A percentile compares a stretch with the other conserved stretches of the same genome.
Evolutionary conservation across 2,113 vertebrate species (phyloP).

Genomic region (Eulemur macaco): DNA sequence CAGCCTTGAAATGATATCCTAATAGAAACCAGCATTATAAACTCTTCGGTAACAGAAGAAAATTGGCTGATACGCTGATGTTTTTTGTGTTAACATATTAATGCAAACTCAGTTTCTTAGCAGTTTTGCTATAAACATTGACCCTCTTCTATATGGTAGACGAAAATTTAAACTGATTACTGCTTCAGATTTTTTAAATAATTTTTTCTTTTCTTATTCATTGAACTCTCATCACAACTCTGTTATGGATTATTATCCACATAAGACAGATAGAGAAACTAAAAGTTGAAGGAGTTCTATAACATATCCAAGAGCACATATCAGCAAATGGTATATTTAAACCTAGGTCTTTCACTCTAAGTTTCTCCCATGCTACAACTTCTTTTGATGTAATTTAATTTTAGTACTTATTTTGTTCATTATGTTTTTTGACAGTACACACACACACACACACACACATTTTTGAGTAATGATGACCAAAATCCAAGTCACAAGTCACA

Average conservation of each 20-base stretch:
- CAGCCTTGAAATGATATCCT: conserved; percentile 48
- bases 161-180: conserved; percentile 39
- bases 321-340: not conserved
- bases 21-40: conserved; percentile 53
- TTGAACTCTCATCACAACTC: not conserved
- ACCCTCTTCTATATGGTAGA: not conserved
- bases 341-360: not conserved
- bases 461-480: not conserved
- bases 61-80: conserved; percentile 32
- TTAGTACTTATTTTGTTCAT: not conserved
- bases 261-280: not conserved
- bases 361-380: not conserved
- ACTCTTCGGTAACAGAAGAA: conserved; percentile 39
- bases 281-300: not conserved
- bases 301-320: not conserved
- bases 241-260: not conserved
- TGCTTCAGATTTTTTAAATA: not conserved
- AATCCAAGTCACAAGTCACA: not conserved
- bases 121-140: conserved; percentile 45
- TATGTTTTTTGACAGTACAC: not conserved
- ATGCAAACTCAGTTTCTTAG: conserved; percentile 51
- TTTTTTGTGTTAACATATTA: conserved; percentile 53
- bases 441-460: not conserved
- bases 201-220: not conserved
- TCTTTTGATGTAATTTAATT: not conserved